phyloP scores from a whole-genome alignment of 2,113 vertebrate species.

The Gymnocephalus cernua region DNA sequence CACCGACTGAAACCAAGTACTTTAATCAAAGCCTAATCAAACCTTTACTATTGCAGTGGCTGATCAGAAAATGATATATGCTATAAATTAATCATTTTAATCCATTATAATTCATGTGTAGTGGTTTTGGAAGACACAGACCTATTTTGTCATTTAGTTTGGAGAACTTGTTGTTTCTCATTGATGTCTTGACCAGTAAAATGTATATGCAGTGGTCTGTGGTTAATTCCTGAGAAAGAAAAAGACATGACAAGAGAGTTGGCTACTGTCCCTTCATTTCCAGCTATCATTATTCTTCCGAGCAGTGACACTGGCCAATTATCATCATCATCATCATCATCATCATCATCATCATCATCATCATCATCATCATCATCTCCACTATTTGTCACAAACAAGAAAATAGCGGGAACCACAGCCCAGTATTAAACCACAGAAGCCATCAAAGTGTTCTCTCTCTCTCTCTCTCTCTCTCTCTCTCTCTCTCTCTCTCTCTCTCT shows the following conservation, averaged over 20 bases:
- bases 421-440: constrained; percentile 31
- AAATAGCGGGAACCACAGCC: constrained; percentile 9
- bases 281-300: constrained; percentile 12
- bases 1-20: not conserved
- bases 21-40: not conserved
- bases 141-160: not conserved
- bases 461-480: not conserved
- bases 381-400: constrained; percentile 39
- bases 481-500: not conserved
- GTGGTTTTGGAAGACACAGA: not conserved
- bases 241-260: constrained; percentile 28
- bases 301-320: constrained; percentile 48
- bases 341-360: constrained; percentile 29
- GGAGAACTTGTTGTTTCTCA: not conserved
- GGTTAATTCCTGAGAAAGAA: constrained; percentile 10
- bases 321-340: constrained; percentile 51
- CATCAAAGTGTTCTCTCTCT: constrained; percentile 20
- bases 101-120: too few relatives aligned
- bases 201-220: not conserved
- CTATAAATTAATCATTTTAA: not conserved
- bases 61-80: not conserved
- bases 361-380: constrained; percentile 37
- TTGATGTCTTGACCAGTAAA: not conserved
- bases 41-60: not conserved
- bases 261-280: constrained; percentile 24